Percentiles rank a stretch among this genome's conserved stretches.
Conservation (phyloP, 2,888 invertebrate genomes). For the Cryptocephalus moraei region DNA sequence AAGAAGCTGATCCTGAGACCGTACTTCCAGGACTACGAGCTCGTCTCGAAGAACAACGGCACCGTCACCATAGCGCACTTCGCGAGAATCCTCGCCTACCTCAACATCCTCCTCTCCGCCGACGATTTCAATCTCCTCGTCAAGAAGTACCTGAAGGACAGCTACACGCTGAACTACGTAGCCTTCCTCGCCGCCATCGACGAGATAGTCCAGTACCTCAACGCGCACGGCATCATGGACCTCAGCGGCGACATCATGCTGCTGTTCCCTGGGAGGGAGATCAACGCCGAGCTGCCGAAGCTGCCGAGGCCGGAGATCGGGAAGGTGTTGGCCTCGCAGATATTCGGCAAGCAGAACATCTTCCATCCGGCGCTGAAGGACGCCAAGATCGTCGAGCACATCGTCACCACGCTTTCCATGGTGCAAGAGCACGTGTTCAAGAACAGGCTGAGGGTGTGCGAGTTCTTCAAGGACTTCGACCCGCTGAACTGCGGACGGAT, state of each 20-base stretch:
- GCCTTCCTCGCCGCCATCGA: constrained; percentile 62
- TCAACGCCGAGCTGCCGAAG: constrained; percentile 60
- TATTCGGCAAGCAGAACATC: constrained; percentile 44
- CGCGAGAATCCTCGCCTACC: constrained; percentile 59
- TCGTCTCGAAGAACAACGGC: constrained; percentile 64
- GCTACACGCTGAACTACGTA: constrained; percentile 68
- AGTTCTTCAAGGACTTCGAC: constrained; percentile 68
- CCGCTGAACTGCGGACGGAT: constrained; percentile 56
- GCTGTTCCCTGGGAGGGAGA: constrained; percentile 52
- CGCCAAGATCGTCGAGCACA: constrained; percentile 41
- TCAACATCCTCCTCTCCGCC: constrained; percentile 57
- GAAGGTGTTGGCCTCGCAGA: constrained; percentile 30
- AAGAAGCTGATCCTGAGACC: constrained; percentile 57
- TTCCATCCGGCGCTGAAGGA: constrained; percentile 51
- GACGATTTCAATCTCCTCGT: constrained; percentile 65
- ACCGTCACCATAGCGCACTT: constrained; percentile 70
- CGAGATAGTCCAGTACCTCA: constrained; percentile 51
- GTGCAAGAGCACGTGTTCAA: constrained; percentile 58
- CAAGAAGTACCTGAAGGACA: constrained; percentile 65
- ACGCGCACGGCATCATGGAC: constrained; percentile 42
- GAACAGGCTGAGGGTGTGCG: constrained; percentile 52
- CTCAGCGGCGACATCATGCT: constrained; percentile 45
- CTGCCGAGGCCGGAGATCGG: constrained; percentile 56
- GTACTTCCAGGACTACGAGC: constrained; percentile 65
- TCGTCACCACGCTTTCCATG: constrained; percentile 48